phyloP scores from a whole-genome alignment of 2,888 invertebrate genomes.

The Acrobasis consociella region DNA sequence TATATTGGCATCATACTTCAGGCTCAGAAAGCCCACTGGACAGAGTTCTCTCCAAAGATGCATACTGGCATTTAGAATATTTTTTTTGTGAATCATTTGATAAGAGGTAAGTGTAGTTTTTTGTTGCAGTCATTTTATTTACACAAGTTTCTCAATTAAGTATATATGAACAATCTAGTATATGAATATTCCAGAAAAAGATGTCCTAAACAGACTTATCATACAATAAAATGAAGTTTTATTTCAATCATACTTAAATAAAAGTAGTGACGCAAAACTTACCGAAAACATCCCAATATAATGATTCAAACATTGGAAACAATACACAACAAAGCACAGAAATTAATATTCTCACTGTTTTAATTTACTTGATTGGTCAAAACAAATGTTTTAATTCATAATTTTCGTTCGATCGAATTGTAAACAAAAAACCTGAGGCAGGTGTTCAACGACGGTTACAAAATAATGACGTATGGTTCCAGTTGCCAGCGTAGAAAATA shows the following conservation, averaged over 20 bases:
- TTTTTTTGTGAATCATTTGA: too few species aligned
- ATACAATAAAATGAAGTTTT: constrained; percentile 22
- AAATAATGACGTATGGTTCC: constrained; percentile 42
- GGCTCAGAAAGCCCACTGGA: too few species aligned
- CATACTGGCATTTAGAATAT: too few species aligned
- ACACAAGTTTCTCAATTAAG: neutral
- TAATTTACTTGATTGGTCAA: constrained; percentile 4
- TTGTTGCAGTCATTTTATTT: too few species aligned
- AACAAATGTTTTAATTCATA: constrained; percentile 21
- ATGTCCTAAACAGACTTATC: neutral
- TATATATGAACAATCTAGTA: neutral
- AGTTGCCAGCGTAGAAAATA: constrained; percentile 33
- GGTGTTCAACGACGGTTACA: constrained; percentile 65
- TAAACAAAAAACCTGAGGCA: constrained; percentile 66
- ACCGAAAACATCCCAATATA: constrained; percentile 7
- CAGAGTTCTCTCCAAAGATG: too few species aligned
- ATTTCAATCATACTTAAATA: neutral
- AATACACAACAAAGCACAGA: neutral
- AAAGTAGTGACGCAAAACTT: constrained; percentile 10
- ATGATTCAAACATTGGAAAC: constrained; percentile 2
- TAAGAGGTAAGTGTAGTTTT: too few species aligned
- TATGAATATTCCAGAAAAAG: neutral
- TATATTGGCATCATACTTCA: too few species aligned
- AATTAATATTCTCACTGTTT: constrained; percentile 1
- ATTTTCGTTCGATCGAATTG: constrained; percentile 36